Base-by-base conservation (phyloP, 1,140 invertebrate species). In the Elymnias hypermnestra region DNA sequence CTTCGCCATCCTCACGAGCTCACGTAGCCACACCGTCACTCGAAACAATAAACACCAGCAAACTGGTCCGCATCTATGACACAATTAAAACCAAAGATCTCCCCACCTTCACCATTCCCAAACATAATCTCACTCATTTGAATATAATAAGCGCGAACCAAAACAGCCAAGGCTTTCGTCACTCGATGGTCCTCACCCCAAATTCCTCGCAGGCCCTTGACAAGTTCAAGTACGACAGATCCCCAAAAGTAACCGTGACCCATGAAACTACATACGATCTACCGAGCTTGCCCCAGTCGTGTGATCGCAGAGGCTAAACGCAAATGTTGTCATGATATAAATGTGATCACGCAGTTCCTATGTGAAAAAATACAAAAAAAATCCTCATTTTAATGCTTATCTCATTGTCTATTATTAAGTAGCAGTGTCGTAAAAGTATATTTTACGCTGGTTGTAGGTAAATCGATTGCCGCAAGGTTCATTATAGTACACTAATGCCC, bases 1-100 rank as follows among this genome's bases (percentile, higher is more conserved):
- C 75, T 14, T 68, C 79, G 2, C 66, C 73, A 0, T 63, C 66
- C 3, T 40, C 39, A 9, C 59, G 71, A 1, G 53, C 58, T 0
- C 41, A 67, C 38, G 61, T 55, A 38, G 36, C 66, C 31, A 42
- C 18, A 9, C 25, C 33, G 3, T 19, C 29, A 3, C 40, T 71
- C 31, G 76, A 78, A 35, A 56, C 45, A 14, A 53, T 73, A 19
- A 78, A 85, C 40, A 53, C 65, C 0, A 77, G 57, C 50, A 84
- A 83, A 57, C 48, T 82, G 8, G 82, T 85, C 5, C 64, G 84
- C n/a, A 75, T 83, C 45, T 83, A 83, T 47, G 79, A 83, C 54
- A 72, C 55, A 23, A 54, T 79, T 23, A 73, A 83, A 57, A 56
- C 66, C 36, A 75, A 78, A 51, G 69, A 75, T 15, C 39, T 76